Percentiles rank a stretch among this genome's conserved stretches.
Conservation (phyloP, 2,113 vertebrate species). For the Heterotilapia buettikoferi region DNA sequence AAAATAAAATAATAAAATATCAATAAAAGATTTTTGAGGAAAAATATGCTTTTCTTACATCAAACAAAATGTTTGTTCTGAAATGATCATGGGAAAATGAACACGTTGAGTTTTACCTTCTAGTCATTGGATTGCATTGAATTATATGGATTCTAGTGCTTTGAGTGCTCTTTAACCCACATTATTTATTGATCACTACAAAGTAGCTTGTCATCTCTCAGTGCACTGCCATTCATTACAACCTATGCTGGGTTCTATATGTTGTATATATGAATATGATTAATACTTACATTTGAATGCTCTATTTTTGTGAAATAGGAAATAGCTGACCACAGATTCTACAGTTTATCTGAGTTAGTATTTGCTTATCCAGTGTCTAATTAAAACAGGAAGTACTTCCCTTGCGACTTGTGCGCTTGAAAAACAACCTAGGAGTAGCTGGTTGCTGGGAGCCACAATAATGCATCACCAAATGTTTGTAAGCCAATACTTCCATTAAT, state of each 20-base stretch:
- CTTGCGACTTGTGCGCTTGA: constrained; percentile 39
- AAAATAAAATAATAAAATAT: background rate
- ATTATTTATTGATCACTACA: background rate
- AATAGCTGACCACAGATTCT: constrained; percentile 38
- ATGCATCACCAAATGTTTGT: constrained; percentile 72
- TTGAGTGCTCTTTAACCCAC: background rate
- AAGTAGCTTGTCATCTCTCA: background rate
- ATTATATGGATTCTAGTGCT: background rate
- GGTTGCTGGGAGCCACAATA: constrained; percentile 58
- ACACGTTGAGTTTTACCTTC: background rate
- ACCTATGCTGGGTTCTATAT: background rate
- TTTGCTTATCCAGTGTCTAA: constrained; percentile 61
- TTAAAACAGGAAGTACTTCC: constrained; percentile 62
- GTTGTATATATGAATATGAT: background rate
- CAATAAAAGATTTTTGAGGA: background rate
- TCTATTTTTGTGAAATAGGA: background rate
- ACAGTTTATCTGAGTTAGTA: constrained; percentile 38
- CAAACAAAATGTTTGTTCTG: background rate
- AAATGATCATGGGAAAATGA: background rate
- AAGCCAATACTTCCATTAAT: constrained; percentile 73
- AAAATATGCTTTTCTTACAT: background rate
- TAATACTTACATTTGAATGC: background rate
- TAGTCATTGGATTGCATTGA: background rate
- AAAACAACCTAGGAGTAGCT: constrained; percentile 54
- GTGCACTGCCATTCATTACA: background rate